These are phyloP conservation scores for Allochrocebus solatus DNA, from an alignment of 2,797 vertebrate species.

Conservation along the genomic window DNA sequence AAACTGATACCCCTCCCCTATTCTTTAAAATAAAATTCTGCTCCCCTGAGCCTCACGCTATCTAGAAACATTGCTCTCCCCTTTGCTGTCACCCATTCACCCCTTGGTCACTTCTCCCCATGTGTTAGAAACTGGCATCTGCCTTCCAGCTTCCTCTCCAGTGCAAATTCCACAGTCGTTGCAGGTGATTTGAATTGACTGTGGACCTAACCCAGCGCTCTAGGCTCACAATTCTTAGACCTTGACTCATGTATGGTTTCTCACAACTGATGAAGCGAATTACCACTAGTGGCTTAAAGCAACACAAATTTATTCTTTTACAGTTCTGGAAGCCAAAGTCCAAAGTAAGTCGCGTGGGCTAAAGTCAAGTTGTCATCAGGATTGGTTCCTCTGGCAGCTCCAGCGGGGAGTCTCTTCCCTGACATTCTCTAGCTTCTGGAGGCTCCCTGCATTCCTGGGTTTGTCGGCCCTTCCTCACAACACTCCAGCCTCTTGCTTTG, in stretches of 20 bases:
- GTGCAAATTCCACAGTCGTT: background rate
- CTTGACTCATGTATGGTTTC: background rate
- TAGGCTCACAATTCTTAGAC: background rate
- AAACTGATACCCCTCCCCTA: background rate
- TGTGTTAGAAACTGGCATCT: background rate
- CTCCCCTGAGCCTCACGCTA: background rate
- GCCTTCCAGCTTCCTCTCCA: background rate
- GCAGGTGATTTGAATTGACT: background rate
- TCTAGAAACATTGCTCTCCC: background rate
- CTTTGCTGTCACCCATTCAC: background rate
- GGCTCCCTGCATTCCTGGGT: no score
- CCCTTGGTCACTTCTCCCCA: background rate
- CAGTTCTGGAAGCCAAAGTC: background rate
- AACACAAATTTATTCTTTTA: background rate
- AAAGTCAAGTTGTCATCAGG: background rate
- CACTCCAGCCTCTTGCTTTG: background rate
- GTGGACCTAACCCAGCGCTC: background rate
- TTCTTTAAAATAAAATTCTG: background rate
- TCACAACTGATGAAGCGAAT: background rate
- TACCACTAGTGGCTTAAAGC: background rate
- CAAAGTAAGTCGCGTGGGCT: background rate
- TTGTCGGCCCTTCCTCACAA: background rate
- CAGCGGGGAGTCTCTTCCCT: background rate
- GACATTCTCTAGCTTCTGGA: background rate
- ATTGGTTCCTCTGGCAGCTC: background rate